Base-by-base conservation (phyloP, 2,888 invertebrate genomes). In the Cabera pusaria region DNA sequence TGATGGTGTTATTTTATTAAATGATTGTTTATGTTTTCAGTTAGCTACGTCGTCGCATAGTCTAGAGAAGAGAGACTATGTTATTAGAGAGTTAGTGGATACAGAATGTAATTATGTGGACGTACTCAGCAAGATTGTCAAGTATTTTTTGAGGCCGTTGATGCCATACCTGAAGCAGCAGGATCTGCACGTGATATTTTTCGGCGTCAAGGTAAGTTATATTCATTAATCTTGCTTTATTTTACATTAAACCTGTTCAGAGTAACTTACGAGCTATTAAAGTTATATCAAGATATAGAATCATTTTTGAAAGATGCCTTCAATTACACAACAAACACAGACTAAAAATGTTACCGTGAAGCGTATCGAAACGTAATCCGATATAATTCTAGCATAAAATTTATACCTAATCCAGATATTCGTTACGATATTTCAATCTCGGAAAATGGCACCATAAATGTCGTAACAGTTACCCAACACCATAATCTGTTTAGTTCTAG, bases 101-200 rank as follows among this genome's bases (percentile, higher is more conserved):
- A 99, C 99, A 0, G 99, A 99, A 82, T 94, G 94, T 64, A 99
- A 99, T 81, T 99, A 99, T 74, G 94, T 98, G 27, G 97, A 97
- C 66, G 98, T 98, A 5, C 90, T 99, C 32, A 93, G 92, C 65
- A 97, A 96, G 84, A 91, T 97, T 28, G 92, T 94, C 56, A 91
- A 92, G 56, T 93, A 94, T 73, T 97, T 97, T 69, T 92, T 96
- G 82, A 90, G 92, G 59, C 96, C 96, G 1, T 85, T 99, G 50
- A 91, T 91, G 37, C 89, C 91, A 27, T 87, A 93, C 50, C 85
- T 99, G 59, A 92, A 92, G 49, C 91, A 92, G 6, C 94, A 95
- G 39, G 96, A 97, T 57, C 90, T 93, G 57, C 91, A 93, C 47
- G 89, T 92, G 33, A 95, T 99, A 56, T 99, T 99, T 90, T 95